These are phyloP conservation scores for Anguilla megastoma DNA, from an alignment of 2,797 vertebrate genomes.

Conservation along the genomic window DNA sequence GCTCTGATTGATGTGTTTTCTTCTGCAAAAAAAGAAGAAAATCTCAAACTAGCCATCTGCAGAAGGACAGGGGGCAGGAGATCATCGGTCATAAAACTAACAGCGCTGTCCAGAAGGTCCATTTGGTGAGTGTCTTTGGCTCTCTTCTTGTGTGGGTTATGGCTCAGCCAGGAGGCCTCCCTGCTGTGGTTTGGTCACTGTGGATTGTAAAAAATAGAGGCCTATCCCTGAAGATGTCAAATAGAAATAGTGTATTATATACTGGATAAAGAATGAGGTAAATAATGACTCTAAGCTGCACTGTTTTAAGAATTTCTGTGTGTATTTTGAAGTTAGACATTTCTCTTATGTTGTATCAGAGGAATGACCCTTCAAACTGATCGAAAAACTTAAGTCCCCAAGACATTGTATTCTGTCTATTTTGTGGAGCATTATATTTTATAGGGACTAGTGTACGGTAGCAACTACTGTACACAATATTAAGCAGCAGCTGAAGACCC, in stretches of 20 bases:
- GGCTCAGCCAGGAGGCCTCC: not conserved
- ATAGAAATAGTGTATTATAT: not conserved
- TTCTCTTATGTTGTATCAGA: not conserved
- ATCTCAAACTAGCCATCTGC: not conserved
- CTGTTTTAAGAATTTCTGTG: not conserved
- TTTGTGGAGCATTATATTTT: not conserved
- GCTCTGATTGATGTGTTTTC: slow-evolving; percentile 13
- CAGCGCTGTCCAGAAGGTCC: not conserved
- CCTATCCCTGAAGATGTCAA: not conserved
- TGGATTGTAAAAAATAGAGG: not conserved
- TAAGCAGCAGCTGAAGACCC: too few relatives aligned
- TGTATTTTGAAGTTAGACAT: not conserved
- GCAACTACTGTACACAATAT: too few relatives aligned
- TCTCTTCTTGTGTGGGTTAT: not conserved
- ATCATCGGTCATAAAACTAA: not conserved
- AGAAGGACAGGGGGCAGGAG: not conserved
- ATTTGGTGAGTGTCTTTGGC: not conserved
- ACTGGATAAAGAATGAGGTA: not conserved
- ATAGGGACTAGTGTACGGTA: not conserved
- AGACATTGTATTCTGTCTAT: not conserved
- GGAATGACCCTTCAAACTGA: not conserved
- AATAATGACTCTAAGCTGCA: not conserved
- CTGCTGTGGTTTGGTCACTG: not conserved
- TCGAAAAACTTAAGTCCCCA: not conserved
- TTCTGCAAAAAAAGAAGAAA: not conserved